phyloP scores from a whole-genome alignment of 2,113 vertebrate species.

The Vidua chalybeata region DNA sequence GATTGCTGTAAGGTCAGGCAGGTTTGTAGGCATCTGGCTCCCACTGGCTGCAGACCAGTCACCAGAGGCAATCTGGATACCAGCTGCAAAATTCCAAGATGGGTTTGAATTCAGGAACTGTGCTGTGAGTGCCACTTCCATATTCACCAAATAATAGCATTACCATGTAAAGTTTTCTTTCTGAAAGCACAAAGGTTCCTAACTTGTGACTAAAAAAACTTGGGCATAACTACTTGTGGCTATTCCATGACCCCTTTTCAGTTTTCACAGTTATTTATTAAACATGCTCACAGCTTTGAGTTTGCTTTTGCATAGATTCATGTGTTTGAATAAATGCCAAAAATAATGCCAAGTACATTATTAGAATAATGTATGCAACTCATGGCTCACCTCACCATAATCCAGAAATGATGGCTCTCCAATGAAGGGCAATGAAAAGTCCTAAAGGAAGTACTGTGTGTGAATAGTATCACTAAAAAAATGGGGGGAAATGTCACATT shows the following conservation, averaged over 20 bases:
- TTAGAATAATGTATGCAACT: neutral
- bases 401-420: neutral
- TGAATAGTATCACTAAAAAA: neutral
- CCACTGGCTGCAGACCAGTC: neutral
- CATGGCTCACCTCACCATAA: neutral
- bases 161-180: neutral
- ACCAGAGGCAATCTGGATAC: conserved; percentile 18
- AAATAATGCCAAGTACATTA: neutral
- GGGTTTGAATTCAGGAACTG: neutral
- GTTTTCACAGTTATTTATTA: neutral
- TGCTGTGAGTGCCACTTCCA: neutral
- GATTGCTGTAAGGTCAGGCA: neutral
- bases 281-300: neutral
- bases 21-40: conserved; percentile 19
- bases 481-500: neutral
- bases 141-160: neutral
- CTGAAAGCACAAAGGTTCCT: neutral
- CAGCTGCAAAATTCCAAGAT: conserved; percentile 20
- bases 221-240: neutral
- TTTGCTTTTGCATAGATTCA: neutral
- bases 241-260: neutral
- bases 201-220: neutral
- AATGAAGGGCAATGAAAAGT: neutral
- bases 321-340: neutral
- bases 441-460: neutral